phyloP scores from a whole-genome alignment of 2,888 invertebrate genomes.

The Mythimna albipuncta region DNA sequence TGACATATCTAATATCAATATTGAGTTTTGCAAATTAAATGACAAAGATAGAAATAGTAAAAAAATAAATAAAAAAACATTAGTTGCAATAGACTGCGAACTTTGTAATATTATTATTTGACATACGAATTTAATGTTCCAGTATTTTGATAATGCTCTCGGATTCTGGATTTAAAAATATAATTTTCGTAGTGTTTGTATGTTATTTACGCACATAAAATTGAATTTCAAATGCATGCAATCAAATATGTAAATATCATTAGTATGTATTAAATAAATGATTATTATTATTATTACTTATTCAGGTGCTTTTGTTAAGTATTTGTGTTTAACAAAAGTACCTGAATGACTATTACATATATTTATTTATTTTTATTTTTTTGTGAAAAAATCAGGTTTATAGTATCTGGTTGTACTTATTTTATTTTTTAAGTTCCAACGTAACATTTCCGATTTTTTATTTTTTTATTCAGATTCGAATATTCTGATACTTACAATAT shows the following conservation, averaged over 20 bases:
- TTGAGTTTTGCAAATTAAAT: background rate
- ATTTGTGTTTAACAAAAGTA: slow-evolving; percentile 47
- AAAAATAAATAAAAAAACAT: background rate
- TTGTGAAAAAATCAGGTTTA: background rate
- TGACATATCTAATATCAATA: too few relatives aligned
- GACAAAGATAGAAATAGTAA: background rate
- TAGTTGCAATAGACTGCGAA: too few relatives aligned
- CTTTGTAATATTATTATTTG: background rate
- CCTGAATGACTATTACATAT: slow-evolving; percentile 34
- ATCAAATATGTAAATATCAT: slow-evolving; percentile 56
- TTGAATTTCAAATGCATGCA: slow-evolving; percentile 42
- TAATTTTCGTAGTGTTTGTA: background rate
- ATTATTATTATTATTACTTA: slow-evolving; percentile 38
- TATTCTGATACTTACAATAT: background rate
- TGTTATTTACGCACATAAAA: background rate
- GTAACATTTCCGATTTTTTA: background rate
- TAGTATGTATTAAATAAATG: slow-evolving; percentile 25
- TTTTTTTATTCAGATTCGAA: background rate
- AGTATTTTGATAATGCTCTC: background rate
- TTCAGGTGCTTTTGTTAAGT: slow-evolving; percentile 58
- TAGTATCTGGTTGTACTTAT: slow-evolving; percentile 16
- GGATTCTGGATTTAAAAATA: background rate
- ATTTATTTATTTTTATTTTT: slow-evolving; percentile 5
- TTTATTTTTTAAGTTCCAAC: background rate
- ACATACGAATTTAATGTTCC: background rate